Percentiles rank a stretch among this genome's conserved stretches.
Conservation (phyloP, 2,797 vertebrate genomes). For the Pachyuromys duprasi region DNA sequence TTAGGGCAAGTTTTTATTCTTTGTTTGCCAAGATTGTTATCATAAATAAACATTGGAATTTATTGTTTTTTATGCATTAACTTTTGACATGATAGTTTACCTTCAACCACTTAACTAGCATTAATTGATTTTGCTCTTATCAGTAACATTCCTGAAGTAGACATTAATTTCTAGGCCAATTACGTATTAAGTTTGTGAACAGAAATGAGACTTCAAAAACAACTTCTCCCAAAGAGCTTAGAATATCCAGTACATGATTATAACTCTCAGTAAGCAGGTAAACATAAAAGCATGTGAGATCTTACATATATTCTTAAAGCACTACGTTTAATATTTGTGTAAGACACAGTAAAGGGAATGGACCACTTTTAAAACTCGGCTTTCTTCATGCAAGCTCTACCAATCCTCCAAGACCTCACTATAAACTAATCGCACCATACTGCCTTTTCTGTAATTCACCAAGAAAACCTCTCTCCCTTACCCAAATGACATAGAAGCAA, state of each 20-base stretch:
- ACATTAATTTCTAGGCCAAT: constrained; percentile 40
- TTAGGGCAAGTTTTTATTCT: constrained; percentile 7
- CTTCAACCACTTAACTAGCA: not conserved
- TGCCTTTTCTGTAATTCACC: not conserved
- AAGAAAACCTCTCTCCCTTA: not conserved
- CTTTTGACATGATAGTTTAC: not conserved
- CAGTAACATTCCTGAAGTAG: constrained; percentile 4
- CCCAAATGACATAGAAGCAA: not conserved
- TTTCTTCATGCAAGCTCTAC: not conserved
- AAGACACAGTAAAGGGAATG: not conserved
- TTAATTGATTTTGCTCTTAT: constrained; percentile 4
- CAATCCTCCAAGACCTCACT: not conserved
- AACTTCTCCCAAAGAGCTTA: not conserved
- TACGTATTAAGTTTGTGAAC: constrained; percentile 30
- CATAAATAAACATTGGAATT: constrained; percentile 30
- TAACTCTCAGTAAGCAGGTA: not conserved
- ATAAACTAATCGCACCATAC: not conserved
- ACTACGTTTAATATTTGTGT: not conserved
- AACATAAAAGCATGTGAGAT: not conserved
- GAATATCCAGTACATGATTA: not conserved
- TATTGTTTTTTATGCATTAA: not conserved
- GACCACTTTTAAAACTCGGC: not conserved
- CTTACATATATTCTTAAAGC: not conserved
- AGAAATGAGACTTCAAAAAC: constrained; percentile 36
- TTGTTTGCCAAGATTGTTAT: constrained; percentile 33